These are phyloP conservation scores for Poeciliopsis prolifica DNA, from an alignment of 2,113 vertebrate genomes.

Conservation along the genomic window DNA sequence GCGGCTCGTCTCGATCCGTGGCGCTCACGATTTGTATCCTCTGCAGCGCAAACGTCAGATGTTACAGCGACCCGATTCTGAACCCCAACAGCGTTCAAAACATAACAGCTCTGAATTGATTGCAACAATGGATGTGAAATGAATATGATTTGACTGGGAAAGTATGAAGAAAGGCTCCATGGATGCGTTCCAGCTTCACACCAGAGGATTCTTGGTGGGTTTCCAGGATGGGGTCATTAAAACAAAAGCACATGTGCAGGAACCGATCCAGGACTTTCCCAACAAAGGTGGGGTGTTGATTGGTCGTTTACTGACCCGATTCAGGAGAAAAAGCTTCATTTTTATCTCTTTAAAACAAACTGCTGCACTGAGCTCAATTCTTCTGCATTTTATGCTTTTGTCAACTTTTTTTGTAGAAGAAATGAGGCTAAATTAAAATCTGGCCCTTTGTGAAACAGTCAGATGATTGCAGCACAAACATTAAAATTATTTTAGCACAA, in stretches of 20 bases:
- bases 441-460: too few species aligned
- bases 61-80: background rate
- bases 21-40: slow-evolving; percentile 94
- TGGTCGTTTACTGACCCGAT: background rate
- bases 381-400: too few species aligned
- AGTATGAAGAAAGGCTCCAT: background rate
- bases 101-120: too few species aligned
- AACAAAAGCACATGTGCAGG: slow-evolving; percentile 1
- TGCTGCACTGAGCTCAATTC: background rate
- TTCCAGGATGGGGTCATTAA: background rate
- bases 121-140: too few species aligned
- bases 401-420: too few species aligned
- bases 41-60: slow-evolving; percentile 67
- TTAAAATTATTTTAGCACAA: too few species aligned
- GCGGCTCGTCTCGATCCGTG: slow-evolving; percentile 89
- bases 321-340: background rate
- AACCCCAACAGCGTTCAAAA: too few species aligned
- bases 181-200: background rate
- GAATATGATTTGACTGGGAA: too few species aligned
- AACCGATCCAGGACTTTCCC: background rate
- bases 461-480: too few species aligned
- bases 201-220: background rate
- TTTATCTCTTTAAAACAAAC: background rate
- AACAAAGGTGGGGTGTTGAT: background rate
- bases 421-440: too few species aligned